phyloP scores from a whole-genome alignment of 1,140 invertebrate species.

The Drosophila lacertosa region DNA sequence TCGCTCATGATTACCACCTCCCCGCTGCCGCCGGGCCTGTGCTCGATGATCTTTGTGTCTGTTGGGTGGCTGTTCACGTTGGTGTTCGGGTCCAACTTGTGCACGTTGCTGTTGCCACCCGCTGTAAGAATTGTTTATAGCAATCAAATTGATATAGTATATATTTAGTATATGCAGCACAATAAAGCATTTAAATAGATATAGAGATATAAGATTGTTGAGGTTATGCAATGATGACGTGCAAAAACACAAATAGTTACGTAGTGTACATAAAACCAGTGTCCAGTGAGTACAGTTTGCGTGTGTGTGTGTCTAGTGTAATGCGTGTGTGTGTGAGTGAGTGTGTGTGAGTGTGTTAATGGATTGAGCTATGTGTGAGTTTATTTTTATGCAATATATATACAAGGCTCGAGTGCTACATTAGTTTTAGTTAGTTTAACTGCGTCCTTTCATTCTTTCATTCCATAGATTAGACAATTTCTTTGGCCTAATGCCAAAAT shows the following conservation, averaged over 20 bases:
- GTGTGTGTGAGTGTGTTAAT: conserved; percentile 51
- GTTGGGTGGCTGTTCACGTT: conserved; percentile 78
- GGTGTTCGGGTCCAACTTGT: conserved; percentile 75
- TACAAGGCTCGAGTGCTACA: conserved; percentile 51
- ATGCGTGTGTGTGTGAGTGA: conserved; percentile 4
- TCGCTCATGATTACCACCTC: conserved; percentile 91
- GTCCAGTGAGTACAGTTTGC: conserved; percentile 32
- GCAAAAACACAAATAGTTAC: conserved; percentile 44
- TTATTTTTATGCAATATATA: conserved; percentile 46
- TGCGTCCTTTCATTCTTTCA: conserved; percentile 4
- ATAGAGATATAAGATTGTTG: background rate
- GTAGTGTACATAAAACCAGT: conserved; percentile 50
- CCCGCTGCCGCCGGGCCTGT: conserved; percentile 82
- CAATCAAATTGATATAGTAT: background rate
- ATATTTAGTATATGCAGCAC: background rate
- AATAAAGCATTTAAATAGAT: too few species aligned
- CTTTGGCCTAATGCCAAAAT: background rate
- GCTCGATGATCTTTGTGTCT: conserved; percentile 70
- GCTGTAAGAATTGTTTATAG: conserved; percentile 29
- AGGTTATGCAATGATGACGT: conserved; percentile 22
- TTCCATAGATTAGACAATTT: background rate
- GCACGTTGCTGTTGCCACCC: conserved; percentile 55
- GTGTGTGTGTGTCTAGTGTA: conserved; percentile 27
- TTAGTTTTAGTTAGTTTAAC: conserved; percentile 48
- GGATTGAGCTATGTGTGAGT: conserved; percentile 44